Percentiles rank a stretch among this genome's conserved stretches.
These are phyloP conservation scores for Numenius arquata DNA, from an alignment of 2,113 vertebrate genomes.

Conservation along the genomic window DNA sequence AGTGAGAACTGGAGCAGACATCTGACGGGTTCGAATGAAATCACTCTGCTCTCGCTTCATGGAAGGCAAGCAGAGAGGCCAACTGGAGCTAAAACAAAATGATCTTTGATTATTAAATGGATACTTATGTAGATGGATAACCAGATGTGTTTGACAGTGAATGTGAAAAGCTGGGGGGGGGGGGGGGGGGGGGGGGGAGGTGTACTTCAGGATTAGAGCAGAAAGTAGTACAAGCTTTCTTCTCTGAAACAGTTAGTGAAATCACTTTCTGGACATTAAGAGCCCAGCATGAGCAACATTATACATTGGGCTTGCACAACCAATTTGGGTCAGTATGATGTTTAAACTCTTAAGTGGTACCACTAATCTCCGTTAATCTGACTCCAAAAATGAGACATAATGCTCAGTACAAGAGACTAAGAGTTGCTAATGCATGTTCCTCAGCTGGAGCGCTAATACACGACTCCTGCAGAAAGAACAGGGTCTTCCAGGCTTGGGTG, in stretches of 20 bases:
- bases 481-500: constrained; percentile 24
- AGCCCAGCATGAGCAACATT: not conserved
- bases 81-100: constrained; percentile 31
- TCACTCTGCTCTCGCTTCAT: not conserved
- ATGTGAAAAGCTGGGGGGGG: not conserved
- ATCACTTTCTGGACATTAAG: constrained; percentile 64
- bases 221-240: constrained; percentile 65
- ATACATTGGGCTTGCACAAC: not conserved
- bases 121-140: constrained; percentile 20
- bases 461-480: constrained; percentile 18
- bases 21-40: constrained; percentile 55
- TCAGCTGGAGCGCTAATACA: constrained; percentile 59
- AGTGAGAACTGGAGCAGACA: not conserved
- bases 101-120: constrained; percentile 71
- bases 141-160: constrained; percentile 27
- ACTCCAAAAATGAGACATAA: constrained; percentile 80
- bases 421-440: constrained; percentile 76
- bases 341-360: constrained; percentile 83
- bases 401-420: constrained; percentile 71
- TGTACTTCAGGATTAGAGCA: constrained; percentile 42
- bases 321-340: constrained; percentile 81
- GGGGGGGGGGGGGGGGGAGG: not conserved
- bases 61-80: constrained; percentile 30
- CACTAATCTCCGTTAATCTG: constrained; percentile 84
- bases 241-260: constrained; percentile 67